Evolutionary conservation across 2,113 vertebrate genomes (phyloP).

Genomic region (Vombatus ursinus): DNA sequence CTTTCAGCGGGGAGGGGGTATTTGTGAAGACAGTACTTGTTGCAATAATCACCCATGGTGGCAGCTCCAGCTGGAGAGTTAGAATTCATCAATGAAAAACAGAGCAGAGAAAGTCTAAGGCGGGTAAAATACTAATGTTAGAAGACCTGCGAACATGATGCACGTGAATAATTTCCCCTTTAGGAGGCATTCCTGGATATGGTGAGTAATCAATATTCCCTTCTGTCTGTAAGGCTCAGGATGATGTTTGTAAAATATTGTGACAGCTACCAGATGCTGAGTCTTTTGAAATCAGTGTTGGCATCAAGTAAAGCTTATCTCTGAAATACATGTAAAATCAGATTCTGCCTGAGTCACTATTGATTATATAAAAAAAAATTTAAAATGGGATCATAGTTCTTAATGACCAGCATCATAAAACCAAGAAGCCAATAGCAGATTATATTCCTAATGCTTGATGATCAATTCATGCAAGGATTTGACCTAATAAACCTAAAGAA

Average conservation of each 20-base stretch:
- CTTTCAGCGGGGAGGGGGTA: neutral
- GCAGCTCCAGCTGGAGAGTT: conserved; percentile 82
- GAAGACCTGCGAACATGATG: conserved; percentile 92
- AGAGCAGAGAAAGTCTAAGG: conserved; percentile 79
- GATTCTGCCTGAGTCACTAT: conserved; percentile 58
- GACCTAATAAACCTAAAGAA: neutral
- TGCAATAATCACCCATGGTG: conserved; percentile 84
- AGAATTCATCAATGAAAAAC: conserved; percentile 86
- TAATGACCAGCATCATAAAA: conserved; percentile 55
- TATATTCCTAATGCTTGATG: neutral
- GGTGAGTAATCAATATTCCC: conserved; percentile 90
- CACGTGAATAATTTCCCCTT: conserved; percentile 95
- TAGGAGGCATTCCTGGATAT: conserved; percentile 99
- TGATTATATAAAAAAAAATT: conserved; percentile 65
- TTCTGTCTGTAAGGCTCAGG: conserved; percentile 71
- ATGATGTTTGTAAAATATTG: conserved; percentile 75
- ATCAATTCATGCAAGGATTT: conserved; percentile 21
- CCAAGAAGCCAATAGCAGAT: conserved; percentile 22
- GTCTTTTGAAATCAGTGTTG: conserved; percentile 57
- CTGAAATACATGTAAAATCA: conserved; percentile 37
- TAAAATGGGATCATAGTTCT: conserved; percentile 4
- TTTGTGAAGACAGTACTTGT: conserved; percentile 83
- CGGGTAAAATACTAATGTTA: conserved; percentile 84
- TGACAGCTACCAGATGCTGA: conserved; percentile 69
- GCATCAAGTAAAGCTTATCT: conserved; percentile 59